Evolutionary conservation across 2,888 invertebrate genomes (phyloP), one percentile per base, ranked within the genome.

Genomic region (Mesochorus sp.): DNA sequence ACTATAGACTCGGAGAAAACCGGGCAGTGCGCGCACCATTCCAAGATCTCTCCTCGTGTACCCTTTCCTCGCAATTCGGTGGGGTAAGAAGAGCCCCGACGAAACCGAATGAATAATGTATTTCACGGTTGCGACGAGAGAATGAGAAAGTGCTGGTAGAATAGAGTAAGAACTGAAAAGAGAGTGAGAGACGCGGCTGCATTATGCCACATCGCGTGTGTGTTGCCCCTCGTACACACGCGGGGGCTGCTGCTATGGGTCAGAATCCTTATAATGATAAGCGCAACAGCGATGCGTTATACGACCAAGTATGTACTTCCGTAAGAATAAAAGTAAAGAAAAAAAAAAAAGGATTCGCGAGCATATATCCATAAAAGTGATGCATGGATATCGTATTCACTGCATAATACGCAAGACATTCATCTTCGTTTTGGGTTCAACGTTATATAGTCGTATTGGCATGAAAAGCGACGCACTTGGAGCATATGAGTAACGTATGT

Each of bases 71-170:
- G 24, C 39, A 53, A 73, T 37, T 66, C n/a, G 59, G 74, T 59
- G 55, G 72, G 73, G 84, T 85, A 85, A 87, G 85, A 88, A 86
- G 83, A n/a, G n/a, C n/a, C n/a, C 84, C 82, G 85, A 85, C 85
- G 82, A 85, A 83, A 80, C 81, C 86, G 84, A 78, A 88, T 90
- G 89, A 90, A 89, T 90, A 90, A 90, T 89, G 88, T 88, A 89
- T 90, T 86, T 84, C 84, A 84, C 84, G 79, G 78, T 67, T 76
- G 80, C 37, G 72, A 59, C 85, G 85, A 66, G 62, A 74, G 73
- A 68, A 74, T 51, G 68, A 70, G 74, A 14, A 51, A 68, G 73
- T 19, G 14, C n/a, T 17, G 28, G 17, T n/a, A 57, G 57, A 78
- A 74, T 74, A 51, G 49, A 64, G 64, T 62, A 44, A 51, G 57